These are phyloP conservation scores for Morpho helenor DNA, from an alignment of 2,888 invertebrate species.

Conservation along the genomic window DNA sequence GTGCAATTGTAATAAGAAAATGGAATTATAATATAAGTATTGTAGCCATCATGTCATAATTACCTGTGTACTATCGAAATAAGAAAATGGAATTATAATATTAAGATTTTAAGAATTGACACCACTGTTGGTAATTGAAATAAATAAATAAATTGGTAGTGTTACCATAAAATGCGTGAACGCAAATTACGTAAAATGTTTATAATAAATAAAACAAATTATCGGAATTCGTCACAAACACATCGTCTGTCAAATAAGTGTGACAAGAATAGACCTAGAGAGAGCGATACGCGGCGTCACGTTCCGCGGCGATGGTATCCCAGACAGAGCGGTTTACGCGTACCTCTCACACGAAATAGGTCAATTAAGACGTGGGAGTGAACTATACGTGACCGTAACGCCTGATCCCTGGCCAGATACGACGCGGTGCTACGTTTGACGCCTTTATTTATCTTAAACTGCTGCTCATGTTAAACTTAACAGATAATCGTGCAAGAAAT, in stretches of 20 bases:
- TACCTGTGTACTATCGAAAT: too few species aligned
- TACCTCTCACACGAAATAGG: conserved; percentile 75
- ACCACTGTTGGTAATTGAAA: too few species aligned
- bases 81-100: too few species aligned
- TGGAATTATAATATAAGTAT: too few species aligned
- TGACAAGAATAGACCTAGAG: conserved; percentile 41
- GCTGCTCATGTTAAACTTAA: conserved; percentile 40
- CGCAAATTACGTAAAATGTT: too few species aligned
- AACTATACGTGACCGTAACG: conserved; percentile 72
- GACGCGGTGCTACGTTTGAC: conserved; percentile 64
- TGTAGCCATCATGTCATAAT: too few species aligned
- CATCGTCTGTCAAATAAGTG: conserved; percentile 34
- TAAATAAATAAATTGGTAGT: too few species aligned
- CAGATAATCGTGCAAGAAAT: conserved; percentile 21
- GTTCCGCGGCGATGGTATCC: conserved; percentile 74
- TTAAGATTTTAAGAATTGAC: too few species aligned
- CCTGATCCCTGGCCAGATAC: conserved; percentile 57
- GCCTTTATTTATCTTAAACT: conserved; percentile 55
- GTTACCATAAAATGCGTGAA: too few species aligned
- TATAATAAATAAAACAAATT: not conserved
- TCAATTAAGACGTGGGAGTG: conserved; percentile 79
- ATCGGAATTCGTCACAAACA: conserved; percentile 8
- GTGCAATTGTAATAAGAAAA: too few species aligned
- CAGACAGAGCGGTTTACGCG: conserved; percentile 54
- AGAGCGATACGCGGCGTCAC: conserved; percentile 53